Conservation (phyloP, 2,113 vertebrate species). For the Lophochroa leadbeateri region DNA sequence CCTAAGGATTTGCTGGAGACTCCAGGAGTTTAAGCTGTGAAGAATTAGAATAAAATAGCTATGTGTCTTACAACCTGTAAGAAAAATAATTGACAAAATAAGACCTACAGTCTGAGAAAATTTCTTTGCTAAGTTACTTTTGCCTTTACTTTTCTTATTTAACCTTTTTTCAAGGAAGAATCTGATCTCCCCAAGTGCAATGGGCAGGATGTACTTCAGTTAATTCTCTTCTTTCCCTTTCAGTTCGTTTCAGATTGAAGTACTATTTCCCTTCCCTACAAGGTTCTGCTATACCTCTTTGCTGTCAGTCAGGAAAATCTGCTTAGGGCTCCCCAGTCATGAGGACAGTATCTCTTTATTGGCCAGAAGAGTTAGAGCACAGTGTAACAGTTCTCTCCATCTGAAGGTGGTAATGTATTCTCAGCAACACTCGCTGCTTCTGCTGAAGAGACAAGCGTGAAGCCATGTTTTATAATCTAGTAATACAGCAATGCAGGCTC, state of each 20-base stretch:
- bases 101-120: background rate
- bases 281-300: background rate
- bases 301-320: background rate
- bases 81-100: constrained; percentile 40
- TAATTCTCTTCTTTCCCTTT: constrained; percentile 2
- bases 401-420: background rate
- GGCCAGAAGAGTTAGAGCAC: background rate
- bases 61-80: background rate
- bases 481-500: background rate
- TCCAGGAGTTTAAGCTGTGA: constrained; percentile 23
- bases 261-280: background rate
- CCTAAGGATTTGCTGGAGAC: constrained; percentile 18
- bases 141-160: background rate
- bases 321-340: background rate
- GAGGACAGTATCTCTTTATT: background rate
- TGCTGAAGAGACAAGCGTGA: background rate
- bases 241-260: background rate
- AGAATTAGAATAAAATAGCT: constrained; percentile 50
- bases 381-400: background rate
- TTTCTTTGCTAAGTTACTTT: constrained; percentile 18
- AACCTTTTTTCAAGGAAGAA: constrained; percentile 8
- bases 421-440: background rate
- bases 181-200: background rate
- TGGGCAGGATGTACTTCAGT: background rate
- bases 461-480: background rate